Conservation (phyloP, 2,888 invertebrate genomes). For the Synanthedon formicaeformis region DNA sequence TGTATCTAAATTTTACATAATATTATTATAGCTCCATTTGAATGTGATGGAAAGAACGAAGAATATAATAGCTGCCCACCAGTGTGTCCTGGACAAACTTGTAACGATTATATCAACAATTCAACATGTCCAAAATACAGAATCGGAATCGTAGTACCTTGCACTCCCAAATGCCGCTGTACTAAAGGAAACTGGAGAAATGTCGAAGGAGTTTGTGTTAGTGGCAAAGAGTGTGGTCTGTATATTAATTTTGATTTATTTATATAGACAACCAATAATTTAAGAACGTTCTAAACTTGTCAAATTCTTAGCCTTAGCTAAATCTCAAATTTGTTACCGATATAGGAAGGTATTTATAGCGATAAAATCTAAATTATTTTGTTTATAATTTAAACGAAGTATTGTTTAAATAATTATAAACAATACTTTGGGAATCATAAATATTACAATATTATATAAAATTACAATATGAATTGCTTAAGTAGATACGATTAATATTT, state of each 20-base stretch:
- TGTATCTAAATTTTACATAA: background rate
- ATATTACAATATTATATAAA: no score
- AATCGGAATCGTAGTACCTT: conserved; percentile 6
- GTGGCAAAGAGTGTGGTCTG: conserved; percentile 16
- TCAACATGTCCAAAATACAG: conserved; percentile 8
- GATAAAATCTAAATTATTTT: no score
- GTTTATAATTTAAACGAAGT: no score
- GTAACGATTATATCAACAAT: conserved; percentile 12
- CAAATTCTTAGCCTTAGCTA: no score
- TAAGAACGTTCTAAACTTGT: no score
- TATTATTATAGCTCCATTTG: conserved; percentile 9
- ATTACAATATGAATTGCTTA: no score
- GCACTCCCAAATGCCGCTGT: conserved; percentile 21
- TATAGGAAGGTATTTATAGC: no score
- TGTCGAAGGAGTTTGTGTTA: conserved; percentile 12
- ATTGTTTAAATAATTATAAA: no score
- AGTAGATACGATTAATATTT: no score
- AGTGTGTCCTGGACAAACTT: conserved; percentile 11
- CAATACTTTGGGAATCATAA: no score
- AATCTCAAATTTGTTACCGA: no score
- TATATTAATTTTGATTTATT: background rate
- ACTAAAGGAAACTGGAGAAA: conserved; percentile 19
- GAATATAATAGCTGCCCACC: conserved; percentile 10
- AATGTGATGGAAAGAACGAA: conserved; percentile 11
- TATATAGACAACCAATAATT: background rate